Conservation (phyloP, 1,140 invertebrate species). For the Procambarus virginalis region DNA sequence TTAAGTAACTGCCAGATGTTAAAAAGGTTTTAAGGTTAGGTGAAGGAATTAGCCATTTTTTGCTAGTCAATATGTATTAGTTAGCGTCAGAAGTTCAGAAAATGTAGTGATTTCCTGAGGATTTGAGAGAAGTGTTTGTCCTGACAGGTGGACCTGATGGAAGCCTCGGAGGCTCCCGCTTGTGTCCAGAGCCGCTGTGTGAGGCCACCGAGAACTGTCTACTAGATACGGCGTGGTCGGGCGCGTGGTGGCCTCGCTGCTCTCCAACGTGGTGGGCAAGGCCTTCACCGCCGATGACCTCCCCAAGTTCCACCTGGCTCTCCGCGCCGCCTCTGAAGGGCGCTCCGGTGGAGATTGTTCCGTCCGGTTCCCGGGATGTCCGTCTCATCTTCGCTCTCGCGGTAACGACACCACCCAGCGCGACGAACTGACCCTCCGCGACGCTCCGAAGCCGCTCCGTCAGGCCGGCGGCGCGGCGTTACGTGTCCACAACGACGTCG, state of each 20-base stretch:
- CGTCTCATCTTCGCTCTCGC: conserved; percentile 6
- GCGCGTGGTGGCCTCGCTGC: conserved; percentile 56
- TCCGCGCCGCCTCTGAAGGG: conserved; percentile 47
- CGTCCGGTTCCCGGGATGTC: conserved; percentile 32
- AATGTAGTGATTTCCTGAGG: not conserved
- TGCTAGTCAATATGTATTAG: no score
- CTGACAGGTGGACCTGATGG: conserved; percentile 58
- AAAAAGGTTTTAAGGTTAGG: no score
- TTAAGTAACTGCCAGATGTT: no score
- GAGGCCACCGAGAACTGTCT: conserved; percentile 53
- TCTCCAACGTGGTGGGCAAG: conserved; percentile 64
- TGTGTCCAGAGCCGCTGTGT: conserved; percentile 63
- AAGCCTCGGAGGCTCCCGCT: conserved; percentile 32
- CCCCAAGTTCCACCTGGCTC: conserved; percentile 47
- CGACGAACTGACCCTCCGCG: no score
- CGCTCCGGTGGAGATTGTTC: conserved; percentile 31
- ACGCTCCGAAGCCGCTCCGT: no score
- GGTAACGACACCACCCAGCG: not conserved
- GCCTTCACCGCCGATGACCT: conserved; percentile 58
- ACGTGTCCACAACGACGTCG: no score
- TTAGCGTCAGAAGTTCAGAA: no score
- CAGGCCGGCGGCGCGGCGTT: not conserved
- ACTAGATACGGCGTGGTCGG: conserved; percentile 47
- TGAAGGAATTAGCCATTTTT: no score
- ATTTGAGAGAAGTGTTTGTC: not conserved